Evolutionary conservation across 2,888 invertebrate genomes (phyloP), one percentile per base, ranked within the genome.

Genomic region (Bursaphelenchus okinawaensis): DNA sequence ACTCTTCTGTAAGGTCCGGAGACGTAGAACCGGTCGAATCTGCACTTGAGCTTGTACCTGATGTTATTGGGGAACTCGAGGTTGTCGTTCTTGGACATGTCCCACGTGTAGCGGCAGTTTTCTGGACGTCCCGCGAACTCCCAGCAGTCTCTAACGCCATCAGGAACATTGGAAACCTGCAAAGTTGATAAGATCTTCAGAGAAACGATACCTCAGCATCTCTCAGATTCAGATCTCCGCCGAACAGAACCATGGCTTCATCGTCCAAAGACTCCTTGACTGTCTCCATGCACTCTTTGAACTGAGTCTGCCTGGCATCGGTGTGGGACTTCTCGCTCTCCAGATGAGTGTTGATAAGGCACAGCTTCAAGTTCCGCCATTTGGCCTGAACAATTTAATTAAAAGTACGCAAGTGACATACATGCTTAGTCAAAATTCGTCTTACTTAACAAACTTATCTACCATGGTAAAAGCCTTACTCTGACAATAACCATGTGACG

Each of bases 221-320:
- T 51, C 88, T 79, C 0, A 88, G 75, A 78, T 88, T 88, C 28
- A 88, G 77, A 79, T 88, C 88, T 0, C 88, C 88, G 27, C 85
- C 88, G 80, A 87, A 86, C 54, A 88, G 83, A 0, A 86, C 85
- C 51, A 77, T 62, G 23, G 74, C 70, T 16, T 84, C 82, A 7
- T 75, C 73, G 3, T 52, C 19, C 19, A 66, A 62, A 1, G 75
- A 29, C 22, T 67, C 65, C 8, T 54, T 22, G 28, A 75, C 60
- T 23, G 69, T 69, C 20, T 69, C 72, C 74, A 79, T 72, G 26
- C 75, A 75, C 31, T 70, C 59, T 7, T 52, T 57, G 65, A 75
- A 77, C 71, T 88, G 87, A 1, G 75, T 76, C 52, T 82, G 82
- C 51, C 88, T 78, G 70, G 85, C 85, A 0, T 70, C 76, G 3